Evolutionary conservation across 2,888 invertebrate species (phyloP), one percentile per base, ranked within the genome.

Genomic region (Cyrtodaria siliqua): DNA sequence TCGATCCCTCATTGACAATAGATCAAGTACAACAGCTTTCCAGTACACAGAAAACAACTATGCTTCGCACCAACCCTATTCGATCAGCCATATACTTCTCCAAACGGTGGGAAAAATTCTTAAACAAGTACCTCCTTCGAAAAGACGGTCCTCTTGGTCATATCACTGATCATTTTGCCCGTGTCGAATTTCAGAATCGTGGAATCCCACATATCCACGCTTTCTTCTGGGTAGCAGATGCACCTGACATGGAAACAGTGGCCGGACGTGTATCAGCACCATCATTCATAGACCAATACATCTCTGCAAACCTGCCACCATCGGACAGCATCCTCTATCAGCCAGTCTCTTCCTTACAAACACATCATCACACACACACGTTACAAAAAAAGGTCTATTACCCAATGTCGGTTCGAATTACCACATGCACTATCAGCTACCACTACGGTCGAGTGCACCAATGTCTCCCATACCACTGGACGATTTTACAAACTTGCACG

Each of bases 101-200:
- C 12, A 67, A 56, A 40, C 16, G 73, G 12, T 73, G 61, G 67
- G 73, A 73, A 49, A 18, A 47, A 44, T 75, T 44, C 49, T 33
- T 67, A 14, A 9, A 33, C 44, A 44, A 44, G 4, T 6, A 9
- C n/a, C 44, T 61, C 2, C 12, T 49, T 20, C 24, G 49, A n/a
- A 20, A 20, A 2, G 12, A 29, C 18, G 12, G 27, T 18, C 53
- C 53, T 20, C 9, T 55, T n/a, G 55, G 53, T 2, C 8, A 40
- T 24, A 9, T 64, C 9, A 16, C 14, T 9, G 64, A 64, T 29
- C 33, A 64, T 29, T 64, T 55, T 42, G 53, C 53, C 27, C 16
- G 64, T 23, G 40, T 64, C 16, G 64, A 64, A 42, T 64, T 53
- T 33, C 40, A 64, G 42, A 64, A 64, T 18, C 33, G 53, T 24